Evolutionary conservation across 2,113 vertebrate species (phyloP).

Genomic region (Halichoeres trimaculatus): DNA sequence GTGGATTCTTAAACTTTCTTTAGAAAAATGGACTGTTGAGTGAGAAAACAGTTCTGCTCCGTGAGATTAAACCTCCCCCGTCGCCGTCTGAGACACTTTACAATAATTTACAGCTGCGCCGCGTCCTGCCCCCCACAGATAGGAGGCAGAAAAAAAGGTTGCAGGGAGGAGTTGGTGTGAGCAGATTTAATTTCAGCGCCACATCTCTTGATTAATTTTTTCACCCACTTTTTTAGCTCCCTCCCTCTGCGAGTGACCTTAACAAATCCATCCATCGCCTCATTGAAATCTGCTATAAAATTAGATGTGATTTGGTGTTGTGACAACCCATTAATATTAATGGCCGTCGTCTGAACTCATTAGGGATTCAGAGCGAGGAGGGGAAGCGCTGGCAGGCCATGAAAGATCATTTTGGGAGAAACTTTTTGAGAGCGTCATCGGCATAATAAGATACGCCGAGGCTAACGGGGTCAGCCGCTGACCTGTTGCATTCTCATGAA

Average conservation of each 20-base stretch:
- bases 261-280: constrained; percentile 62
- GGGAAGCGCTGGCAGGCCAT: constrained; percentile 39
- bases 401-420: constrained; percentile 57
- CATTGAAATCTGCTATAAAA: constrained; percentile 71
- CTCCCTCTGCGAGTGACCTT: constrained; percentile 59
- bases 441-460: constrained; percentile 44
- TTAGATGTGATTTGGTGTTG: constrained; percentile 70
- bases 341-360: constrained; percentile 57
- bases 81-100: neutral
- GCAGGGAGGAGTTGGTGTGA: neutral
- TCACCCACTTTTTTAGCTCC: constrained; percentile 31
- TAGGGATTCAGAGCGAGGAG: constrained; percentile 66
- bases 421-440: constrained; percentile 42
- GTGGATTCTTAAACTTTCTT: neutral
- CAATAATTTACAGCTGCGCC: constrained; percentile 31
- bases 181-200: constrained; percentile 59
- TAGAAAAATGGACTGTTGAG: constrained; percentile 2
- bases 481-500: constrained; percentile 42
- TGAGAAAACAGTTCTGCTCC: neutral
- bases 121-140: constrained; percentile 5
- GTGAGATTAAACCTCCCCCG: neutral
- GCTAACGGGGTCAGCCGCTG: constrained; percentile 19
- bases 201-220: constrained; percentile 62
- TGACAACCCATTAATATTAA: constrained; percentile 82
- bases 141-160: neutral